Evolutionary conservation across 2,113 vertebrate species (phyloP).

Genomic region (Tenebrosternarchus preto): DNA sequence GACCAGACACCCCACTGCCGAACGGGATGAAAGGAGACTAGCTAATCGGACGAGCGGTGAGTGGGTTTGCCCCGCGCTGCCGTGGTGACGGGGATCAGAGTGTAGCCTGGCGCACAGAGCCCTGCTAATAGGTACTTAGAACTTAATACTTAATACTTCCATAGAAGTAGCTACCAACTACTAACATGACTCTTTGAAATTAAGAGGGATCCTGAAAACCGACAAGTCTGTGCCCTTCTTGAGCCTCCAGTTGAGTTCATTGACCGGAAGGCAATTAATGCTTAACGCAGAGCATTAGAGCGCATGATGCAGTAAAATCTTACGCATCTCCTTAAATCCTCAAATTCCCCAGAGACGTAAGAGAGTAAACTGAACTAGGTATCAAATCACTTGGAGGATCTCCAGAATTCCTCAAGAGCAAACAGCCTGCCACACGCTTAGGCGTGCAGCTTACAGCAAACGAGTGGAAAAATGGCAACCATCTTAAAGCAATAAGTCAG

Average conservation of each 20-base stretch:
- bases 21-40: slow-evolving; percentile 46
- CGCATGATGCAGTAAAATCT: slow-evolving; percentile 12
- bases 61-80: slow-evolving; percentile 17
- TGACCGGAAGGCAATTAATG: slow-evolving; percentile 58
- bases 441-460: slow-evolving; percentile 16
- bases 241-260: slow-evolving; percentile 10
- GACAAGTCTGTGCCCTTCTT: not conserved
- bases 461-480: slow-evolving; percentile 52
- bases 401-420: slow-evolving; percentile 41
- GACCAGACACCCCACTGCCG: slow-evolving; percentile 60
- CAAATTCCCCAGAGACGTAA: slow-evolving; percentile 3
- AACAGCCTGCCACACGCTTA: slow-evolving; percentile 17
- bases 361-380: not conserved
- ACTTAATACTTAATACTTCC: not conserved
- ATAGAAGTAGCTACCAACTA: not conserved
- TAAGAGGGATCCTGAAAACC: not conserved
- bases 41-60: slow-evolving; percentile 43
- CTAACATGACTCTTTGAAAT: not conserved
- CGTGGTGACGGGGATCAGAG: slow-evolving; percentile 18
- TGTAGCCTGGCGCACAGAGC: not conserved
- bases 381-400: slow-evolving; percentile 55
- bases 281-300: slow-evolving; percentile 36
- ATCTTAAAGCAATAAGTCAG: slow-evolving; percentile 69
- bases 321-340: slow-evolving; percentile 7
- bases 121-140: slow-evolving; percentile 29